Base-by-base conservation (phyloP, 2,888 invertebrate genomes). In the Panopea generosa region DNA sequence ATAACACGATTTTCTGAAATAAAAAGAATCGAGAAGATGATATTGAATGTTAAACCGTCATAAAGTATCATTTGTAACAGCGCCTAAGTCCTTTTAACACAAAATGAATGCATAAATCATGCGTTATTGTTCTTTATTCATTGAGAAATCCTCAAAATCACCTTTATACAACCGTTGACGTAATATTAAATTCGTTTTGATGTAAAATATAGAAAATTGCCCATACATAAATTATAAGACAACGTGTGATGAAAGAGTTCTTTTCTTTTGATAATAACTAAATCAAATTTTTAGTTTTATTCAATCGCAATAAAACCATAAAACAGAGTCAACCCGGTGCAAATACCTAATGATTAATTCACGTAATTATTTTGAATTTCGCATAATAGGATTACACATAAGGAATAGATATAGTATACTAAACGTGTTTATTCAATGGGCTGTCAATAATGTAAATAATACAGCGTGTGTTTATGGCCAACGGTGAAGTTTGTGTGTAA, bases 21-120 rank as follows among this genome's bases (percentile, higher is more conserved):
- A 20, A 45, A 45, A 45, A 45, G n/a, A 45, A 45, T 20, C 45
- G 16, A 16, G 45, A 24, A 43, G 57, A 43, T 40, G 43, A 40
- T 43, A 40, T 59, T 59, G 24, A 16, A 22, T 59, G 57, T 24
- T 59, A 43, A 59, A 59, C 40, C 38, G 20, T 40, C 43, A 40
- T 59, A 59, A 59, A 59, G 18, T 40, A 59, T 38, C 20, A 24
- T 11, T 40, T 43, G 7, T 33, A 52, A 26, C 16, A n/a, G n/a
- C n/a, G 22, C n/a, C 7, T 43, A n/a, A 43, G 43, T 22, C 59
- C 26, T 38, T 38, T 3, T 14, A 59, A 59, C 59, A 59, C 59
- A 59, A 38, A 45, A 73, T 62, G 38, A 66, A 62, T 33, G 53
- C 67, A 68, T 73, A 63, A 50, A 67, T 73, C 68, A 73, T 72